phyloP scores from a whole-genome alignment of 2,797 vertebrate genomes.

The Tadarida brasiliensis region DNA sequence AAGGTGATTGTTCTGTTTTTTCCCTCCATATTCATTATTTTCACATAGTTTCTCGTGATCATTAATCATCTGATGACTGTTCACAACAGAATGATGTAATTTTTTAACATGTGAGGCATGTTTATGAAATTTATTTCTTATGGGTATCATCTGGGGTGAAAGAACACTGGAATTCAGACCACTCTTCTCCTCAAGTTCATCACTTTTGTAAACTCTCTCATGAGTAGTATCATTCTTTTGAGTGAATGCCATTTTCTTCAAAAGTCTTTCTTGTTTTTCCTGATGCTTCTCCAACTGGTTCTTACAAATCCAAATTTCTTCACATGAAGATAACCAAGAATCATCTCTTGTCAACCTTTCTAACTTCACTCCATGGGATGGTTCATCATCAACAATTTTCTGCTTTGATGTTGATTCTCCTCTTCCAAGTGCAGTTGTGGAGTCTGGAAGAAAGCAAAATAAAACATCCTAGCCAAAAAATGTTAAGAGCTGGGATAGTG shows the following conservation, averaged over 20 bases:
- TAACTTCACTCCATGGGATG: constrained; percentile 48
- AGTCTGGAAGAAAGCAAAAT: constrained; percentile 73
- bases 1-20: constrained; percentile 51
- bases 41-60: constrained; percentile 53
- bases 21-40: constrained; percentile 31
- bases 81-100: not conserved
- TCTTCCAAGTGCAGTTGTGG: constrained; percentile 35
- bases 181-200: constrained; percentile 59
- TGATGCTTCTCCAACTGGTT: constrained; percentile 45
- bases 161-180: constrained; percentile 59
- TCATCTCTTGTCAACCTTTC: constrained; percentile 61
- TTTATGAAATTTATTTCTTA: constrained; percentile 72
- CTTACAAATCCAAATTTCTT: constrained; percentile 20
- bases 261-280: constrained; percentile 61
- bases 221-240: constrained; percentile 1
- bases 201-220: constrained; percentile 16
- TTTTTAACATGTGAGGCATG: constrained; percentile 63
- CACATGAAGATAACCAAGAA: constrained; percentile 66
- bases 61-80: not conserved
- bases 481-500: not conserved
- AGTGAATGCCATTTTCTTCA: constrained; percentile 48
- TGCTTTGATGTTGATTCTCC: constrained; percentile 64
- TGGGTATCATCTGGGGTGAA: constrained; percentile 65
- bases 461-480: constrained; percentile 18
- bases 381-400: constrained; percentile 53